Evolutionary conservation across 2,113 vertebrate genomes (phyloP), one percentile per base, ranked within the genome.

Genomic region (Mionectes macconnelli): DNA sequence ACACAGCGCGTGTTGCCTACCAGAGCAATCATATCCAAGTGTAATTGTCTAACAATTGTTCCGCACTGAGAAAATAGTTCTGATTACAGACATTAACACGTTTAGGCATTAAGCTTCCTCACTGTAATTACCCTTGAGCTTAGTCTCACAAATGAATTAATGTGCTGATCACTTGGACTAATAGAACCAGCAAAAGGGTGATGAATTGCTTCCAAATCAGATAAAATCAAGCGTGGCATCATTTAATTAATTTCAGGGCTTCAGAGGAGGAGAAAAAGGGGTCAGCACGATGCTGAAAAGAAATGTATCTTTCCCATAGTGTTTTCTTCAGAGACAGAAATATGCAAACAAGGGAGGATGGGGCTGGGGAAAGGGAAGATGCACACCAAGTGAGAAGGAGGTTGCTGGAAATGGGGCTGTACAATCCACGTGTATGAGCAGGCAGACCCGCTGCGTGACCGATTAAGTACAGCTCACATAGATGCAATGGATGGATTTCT

Each of bases 171-270:
- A 2, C 94, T 84, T 95, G 96, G 96, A 97, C 97, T 98, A 98
- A 98, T 97, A 97, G 94, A 97, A 96, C 91, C 93, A 97, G 97
- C 96, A 97, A 98, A 98, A 97, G 87, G 93, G 94, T 98, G 98
- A 99, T 98, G 98, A 98, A 99, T 99, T 98, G 98, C 98, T 98
- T 98, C 95, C 97, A 98, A 98, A 98, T 98, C 98, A 98, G 98
- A 98, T 98, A 98, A 98, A 99, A 99, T 98, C 98, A 98, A 97
- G 97, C 95, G 82, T 98, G 97, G 98, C 98, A 98, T 98, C 96
- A 98, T 98, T 98, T 98, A 98, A 99, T 98, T 99, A 98, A 99
- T 98, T 98, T 98, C 96, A 93, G 80, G 96, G 94, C 97, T 97
- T 91, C 91, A 18, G n/a, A 69, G 68, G 70, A 87, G 64, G 63